phyloP scores from a whole-genome alignment of 2,113 vertebrate species.

The Passer montanus region DNA sequence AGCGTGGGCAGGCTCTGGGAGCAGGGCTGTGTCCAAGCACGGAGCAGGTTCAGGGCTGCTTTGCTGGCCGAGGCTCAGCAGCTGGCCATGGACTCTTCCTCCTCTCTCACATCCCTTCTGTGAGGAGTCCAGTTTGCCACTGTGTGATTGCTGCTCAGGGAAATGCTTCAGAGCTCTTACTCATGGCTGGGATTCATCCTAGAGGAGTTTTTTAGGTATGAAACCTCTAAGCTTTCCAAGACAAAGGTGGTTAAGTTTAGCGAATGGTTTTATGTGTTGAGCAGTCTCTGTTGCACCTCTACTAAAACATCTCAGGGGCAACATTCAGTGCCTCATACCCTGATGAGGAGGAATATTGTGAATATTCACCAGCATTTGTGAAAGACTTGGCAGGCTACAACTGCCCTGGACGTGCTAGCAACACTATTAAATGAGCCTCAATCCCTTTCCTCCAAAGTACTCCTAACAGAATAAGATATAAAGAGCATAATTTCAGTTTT shows the following conservation, averaged over 20 bases:
- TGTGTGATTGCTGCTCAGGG: conserved; percentile 29
- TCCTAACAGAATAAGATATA: not conserved
- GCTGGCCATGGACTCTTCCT: conserved; percentile 3
- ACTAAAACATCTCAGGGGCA: not conserved
- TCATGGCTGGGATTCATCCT: conserved; percentile 37
- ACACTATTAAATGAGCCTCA: not conserved
- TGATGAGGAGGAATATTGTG: not conserved
- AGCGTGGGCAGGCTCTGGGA: not conserved
- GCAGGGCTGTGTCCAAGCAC: not conserved
- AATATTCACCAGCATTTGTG: not conserved
- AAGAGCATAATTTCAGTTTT: not conserved
- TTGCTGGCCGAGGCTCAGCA: not conserved
- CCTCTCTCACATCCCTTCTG: not conserved
- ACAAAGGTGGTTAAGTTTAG: not conserved
- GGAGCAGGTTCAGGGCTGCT: not conserved
- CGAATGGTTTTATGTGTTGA: not conserved
- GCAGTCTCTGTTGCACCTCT: not conserved
- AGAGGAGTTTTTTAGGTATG: not conserved
- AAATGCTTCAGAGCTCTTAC: conserved; percentile 3
- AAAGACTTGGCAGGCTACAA: conserved; percentile 3
- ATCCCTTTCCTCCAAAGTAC: not conserved
- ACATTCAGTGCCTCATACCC: not conserved
- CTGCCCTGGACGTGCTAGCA: not conserved
- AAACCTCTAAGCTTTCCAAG: conserved; percentile 6
- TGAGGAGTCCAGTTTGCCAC: conserved; percentile 21